phyloP scores from a whole-genome alignment of 2,113 vertebrate genomes.

The Ammodytes marinus region DNA sequence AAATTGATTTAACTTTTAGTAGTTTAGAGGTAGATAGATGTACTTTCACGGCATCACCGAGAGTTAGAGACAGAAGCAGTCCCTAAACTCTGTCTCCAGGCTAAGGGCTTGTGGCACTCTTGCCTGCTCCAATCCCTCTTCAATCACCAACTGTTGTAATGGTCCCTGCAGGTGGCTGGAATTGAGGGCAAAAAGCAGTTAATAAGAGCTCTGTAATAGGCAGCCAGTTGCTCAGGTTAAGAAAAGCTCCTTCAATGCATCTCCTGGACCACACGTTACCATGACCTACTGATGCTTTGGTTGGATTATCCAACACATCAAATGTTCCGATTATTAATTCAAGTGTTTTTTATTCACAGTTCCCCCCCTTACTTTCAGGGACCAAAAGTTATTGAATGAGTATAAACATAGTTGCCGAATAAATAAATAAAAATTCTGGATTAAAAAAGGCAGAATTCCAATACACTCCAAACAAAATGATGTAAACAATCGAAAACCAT shows the following conservation, averaged over 20 bases:
- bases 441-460: too few relatives aligned
- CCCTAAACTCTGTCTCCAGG: constrained; percentile 36
- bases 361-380: too few relatives aligned
- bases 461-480: too few relatives aligned
- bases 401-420: too few relatives aligned
- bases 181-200: constrained; percentile 62
- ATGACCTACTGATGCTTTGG: constrained; percentile 16
- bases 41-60: constrained; percentile 3
- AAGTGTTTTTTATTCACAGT: too few relatives aligned
- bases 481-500: too few relatives aligned
- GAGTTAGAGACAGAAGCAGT: constrained; percentile 31
- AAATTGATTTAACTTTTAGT: constrained; percentile 17
- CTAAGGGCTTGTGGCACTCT: constrained; percentile 61
- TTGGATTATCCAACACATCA: neutral
- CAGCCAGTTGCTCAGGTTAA: constrained; percentile 34
- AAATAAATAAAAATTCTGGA: too few relatives aligned
- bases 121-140: constrained; percentile 51
- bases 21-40: neutral
- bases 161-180: constrained; percentile 59
- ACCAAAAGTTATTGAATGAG: too few relatives aligned
- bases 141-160: constrained; percentile 57
- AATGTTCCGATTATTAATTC: too few relatives aligned
- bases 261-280: constrained; percentile 32
- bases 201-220: constrained; percentile 61
- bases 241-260: constrained; percentile 44